A percentile compares a stretch with the other conserved stretches of the same genome.
Conservation (phyloP, 2,888 invertebrate genomes). For the Podotricha telesiphe region DNA sequence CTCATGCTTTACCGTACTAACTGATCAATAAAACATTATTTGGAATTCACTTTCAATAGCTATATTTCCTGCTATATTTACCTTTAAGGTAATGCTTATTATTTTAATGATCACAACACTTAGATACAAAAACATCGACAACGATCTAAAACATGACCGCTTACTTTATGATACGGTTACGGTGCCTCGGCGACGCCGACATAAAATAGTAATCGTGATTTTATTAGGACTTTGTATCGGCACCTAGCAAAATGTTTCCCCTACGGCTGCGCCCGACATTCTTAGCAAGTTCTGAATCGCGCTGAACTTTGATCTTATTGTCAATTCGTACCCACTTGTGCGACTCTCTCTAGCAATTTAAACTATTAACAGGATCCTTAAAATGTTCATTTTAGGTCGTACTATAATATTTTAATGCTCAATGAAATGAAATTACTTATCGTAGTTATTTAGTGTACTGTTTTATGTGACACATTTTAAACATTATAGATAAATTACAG, state of each 20-base stretch:
- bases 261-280: slow-evolving; percentile 74
- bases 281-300: slow-evolving; percentile 78
- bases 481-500: no score
- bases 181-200: slow-evolving; percentile 31
- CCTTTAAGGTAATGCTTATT: slow-evolving; percentile 7
- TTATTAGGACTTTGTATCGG: slow-evolving; percentile 67
- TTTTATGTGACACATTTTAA: no score
- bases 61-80: background rate
- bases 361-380: slow-evolving; percentile 64
- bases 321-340: slow-evolving; percentile 79
- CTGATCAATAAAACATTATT: background rate
- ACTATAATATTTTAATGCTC: background rate
- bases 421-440: background rate
- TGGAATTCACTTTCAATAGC: slow-evolving; percentile 5
- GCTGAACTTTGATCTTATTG: slow-evolving; percentile 83
- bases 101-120: slow-evolving; percentile 19
- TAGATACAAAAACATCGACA: slow-evolving; percentile 20
- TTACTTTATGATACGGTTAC: slow-evolving; percentile 22
- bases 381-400: slow-evolving; percentile 39
- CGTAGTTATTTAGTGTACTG: background rate
- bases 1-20: background rate
- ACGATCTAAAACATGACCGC: slow-evolving; percentile 17
- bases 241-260: slow-evolving; percentile 60
- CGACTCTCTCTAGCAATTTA: slow-evolving; percentile 69
- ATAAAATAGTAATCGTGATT: slow-evolving; percentile 70